phyloP scores from a whole-genome alignment of 2,888 invertebrate genomes.

The Xestia sexstrigata region DNA sequence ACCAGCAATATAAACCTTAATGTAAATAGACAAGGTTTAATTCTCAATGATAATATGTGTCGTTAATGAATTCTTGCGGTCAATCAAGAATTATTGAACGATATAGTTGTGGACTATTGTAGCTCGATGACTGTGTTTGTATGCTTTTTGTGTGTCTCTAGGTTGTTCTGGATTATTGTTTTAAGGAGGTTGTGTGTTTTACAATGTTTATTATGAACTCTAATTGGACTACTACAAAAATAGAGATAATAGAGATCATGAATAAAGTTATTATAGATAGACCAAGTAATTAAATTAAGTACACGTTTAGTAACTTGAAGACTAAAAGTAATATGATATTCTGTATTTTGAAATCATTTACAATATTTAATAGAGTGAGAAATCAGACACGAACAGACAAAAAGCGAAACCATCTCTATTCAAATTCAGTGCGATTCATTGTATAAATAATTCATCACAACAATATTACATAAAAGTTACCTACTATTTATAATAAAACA shows the following conservation, averaged over 20 bases:
- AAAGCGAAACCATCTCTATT: not conserved
- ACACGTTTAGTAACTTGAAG: not conserved
- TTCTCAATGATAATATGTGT: conserved; percentile 56
- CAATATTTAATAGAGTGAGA: not conserved
- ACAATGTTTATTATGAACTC: not conserved
- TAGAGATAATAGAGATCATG: not conserved
- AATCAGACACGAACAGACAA: not conserved
- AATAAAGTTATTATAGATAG: not conserved
- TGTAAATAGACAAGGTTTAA: conserved; percentile 51
- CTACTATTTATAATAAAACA: conserved; percentile 12
- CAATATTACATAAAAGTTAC: conserved; percentile 12
- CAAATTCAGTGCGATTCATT: conserved; percentile 7
- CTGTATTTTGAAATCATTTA: not conserved
- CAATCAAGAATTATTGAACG: conserved; percentile 71
- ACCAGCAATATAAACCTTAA: conserved; percentile 67
- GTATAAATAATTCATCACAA: conserved; percentile 26
- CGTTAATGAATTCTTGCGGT: conserved; percentile 74
- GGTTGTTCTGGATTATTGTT: conserved; percentile 43
- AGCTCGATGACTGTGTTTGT: conserved; percentile 64
- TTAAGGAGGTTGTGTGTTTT: not conserved
- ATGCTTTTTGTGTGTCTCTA: conserved; percentile 57
- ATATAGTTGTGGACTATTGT: conserved; percentile 59
- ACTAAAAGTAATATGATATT: not conserved
- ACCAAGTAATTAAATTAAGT: not conserved
- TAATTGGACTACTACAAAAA: not conserved